Evolutionary conservation across 2,797 vertebrate species (phyloP).

Genomic region (Characodon lateralis): DNA sequence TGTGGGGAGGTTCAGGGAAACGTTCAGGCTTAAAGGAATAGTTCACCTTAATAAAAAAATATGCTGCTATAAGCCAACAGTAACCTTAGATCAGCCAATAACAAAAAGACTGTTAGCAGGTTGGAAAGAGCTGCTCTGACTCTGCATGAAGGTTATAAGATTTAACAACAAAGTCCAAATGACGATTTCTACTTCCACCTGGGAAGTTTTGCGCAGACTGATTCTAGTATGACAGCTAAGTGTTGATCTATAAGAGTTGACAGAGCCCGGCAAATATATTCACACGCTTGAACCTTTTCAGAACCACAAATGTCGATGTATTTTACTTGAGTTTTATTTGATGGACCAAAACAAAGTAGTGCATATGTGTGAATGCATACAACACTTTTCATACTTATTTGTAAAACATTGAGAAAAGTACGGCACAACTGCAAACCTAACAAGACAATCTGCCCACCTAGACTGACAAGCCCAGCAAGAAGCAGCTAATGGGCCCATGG

Average conservation of each 20-base stretch:
- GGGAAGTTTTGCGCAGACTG: background rate
- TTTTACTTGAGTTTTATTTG: background rate
- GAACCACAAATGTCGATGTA: background rate
- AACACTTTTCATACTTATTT: background rate
- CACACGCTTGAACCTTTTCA: background rate
- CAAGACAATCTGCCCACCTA: too few relatives aligned
- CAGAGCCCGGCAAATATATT: background rate
- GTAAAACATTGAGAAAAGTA: background rate
- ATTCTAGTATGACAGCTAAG: too few relatives aligned
- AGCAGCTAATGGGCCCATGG: too few relatives aligned
- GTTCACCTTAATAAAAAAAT: constrained; percentile 32
- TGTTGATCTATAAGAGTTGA: background rate
- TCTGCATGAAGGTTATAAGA: background rate
- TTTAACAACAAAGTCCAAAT: background rate
- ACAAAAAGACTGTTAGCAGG: constrained; percentile 14
- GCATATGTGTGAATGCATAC: background rate
- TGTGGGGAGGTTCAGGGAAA: background rate
- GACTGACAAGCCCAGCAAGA: too few relatives aligned
- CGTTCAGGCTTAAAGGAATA: constrained; percentile 17
- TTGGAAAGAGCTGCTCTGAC: background rate
- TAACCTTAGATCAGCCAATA: constrained; percentile 16
- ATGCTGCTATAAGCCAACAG: constrained; percentile 2
- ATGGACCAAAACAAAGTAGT: background rate
- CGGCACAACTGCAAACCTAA: too few relatives aligned
- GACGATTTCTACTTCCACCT: background rate